These are phyloP conservation scores for Fregata magnificens DNA, from an alignment of 2,113 vertebrate species.

Conservation along the genomic window DNA sequence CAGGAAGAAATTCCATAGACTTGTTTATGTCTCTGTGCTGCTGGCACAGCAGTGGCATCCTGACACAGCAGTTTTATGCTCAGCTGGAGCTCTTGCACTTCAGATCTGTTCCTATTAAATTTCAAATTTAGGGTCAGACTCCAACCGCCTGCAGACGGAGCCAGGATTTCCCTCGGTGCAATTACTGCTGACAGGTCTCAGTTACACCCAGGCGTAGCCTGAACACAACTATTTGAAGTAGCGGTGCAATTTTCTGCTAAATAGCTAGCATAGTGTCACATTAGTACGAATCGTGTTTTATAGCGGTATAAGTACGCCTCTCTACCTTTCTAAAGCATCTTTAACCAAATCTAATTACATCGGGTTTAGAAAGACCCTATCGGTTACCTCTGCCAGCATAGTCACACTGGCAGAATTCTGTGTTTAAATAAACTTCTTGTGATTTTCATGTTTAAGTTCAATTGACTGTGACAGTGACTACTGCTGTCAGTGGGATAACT, in stretches of 20 bases:
- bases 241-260: neutral
- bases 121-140: neutral
- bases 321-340: neutral
- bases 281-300: neutral
- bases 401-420: no score
- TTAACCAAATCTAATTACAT: neutral
- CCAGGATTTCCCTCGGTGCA: accelerated
- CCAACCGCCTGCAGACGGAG: neutral
- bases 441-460: neutral
- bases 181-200: accelerated
- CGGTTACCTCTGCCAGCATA: neutral
- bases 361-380: neutral
- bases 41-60: neutral
- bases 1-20: accelerated
- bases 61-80: neutral
- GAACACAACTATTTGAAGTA: accelerated
- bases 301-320: neutral
- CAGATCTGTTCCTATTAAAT: neutral
- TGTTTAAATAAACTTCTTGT: neutral
- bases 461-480: neutral
- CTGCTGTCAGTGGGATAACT: neutral
- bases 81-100: neutral
- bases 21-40: accelerated
- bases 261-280: neutral
- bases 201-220: accelerated